A percentile compares a stretch with the other conserved stretches of the same genome.
These are phyloP conservation scores for Brienomyrus brachyistius DNA, from an alignment of 2,113 vertebrate genomes.

Conservation along the genomic window DNA sequence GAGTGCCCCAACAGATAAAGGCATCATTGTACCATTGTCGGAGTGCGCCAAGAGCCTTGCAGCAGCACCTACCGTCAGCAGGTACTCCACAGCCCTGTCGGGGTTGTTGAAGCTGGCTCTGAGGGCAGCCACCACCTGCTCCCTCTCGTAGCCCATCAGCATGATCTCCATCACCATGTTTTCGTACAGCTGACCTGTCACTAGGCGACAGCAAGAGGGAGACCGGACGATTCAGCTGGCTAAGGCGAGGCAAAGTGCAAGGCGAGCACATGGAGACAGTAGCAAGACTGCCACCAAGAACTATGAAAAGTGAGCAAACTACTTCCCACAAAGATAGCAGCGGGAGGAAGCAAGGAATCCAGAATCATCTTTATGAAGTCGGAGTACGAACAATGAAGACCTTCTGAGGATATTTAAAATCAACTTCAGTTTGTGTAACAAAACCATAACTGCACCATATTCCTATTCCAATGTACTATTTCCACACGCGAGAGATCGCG, in stretches of 20 bases:
- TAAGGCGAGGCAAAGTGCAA: background rate
- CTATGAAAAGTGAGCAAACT: background rate
- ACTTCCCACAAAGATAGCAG: background rate
- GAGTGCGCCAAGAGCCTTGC: background rate
- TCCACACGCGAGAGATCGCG: background rate
- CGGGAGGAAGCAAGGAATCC: background rate
- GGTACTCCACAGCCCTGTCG: constrained; percentile 90
- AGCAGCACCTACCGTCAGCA: constrained; percentile 74
- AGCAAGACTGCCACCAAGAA: background rate
- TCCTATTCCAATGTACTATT: background rate
- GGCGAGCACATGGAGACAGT: background rate
- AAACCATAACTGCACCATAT: background rate
- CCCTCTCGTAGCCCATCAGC: constrained; percentile 91
- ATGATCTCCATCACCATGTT: constrained; percentile 97
- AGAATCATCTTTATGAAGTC: background rate
- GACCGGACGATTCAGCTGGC: background rate
- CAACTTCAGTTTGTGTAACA: background rate
- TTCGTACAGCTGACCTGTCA: constrained; percentile 89
- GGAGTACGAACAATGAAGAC: background rate
- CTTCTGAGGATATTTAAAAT: background rate
- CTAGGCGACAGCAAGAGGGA: constrained; percentile 46
- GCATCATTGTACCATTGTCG: background rate
- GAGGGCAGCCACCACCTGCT: constrained; percentile 83
- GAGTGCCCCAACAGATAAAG: background rate
- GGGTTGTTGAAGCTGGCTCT: constrained; percentile 96